phyloP scores from a whole-genome alignment of 2,113 vertebrate species.

The Pithys albifrons region DNA sequence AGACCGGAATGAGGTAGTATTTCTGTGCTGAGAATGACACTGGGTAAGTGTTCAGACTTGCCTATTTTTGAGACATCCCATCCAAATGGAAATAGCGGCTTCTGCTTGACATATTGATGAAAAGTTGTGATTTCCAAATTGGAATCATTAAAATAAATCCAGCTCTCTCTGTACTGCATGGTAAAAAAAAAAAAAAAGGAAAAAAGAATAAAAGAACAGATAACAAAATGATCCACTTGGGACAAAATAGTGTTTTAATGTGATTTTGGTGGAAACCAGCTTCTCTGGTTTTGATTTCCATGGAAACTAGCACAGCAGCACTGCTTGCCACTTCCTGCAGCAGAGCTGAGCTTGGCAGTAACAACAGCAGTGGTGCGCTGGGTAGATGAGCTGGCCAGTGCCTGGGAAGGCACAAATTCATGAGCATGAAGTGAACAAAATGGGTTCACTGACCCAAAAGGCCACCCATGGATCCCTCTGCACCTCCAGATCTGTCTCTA shows the following conservation, averaged over 20 bases:
- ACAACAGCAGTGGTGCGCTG: neutral
- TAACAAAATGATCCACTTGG: neutral
- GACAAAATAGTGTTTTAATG: slow-evolving; percentile 7
- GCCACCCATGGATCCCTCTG: neutral
- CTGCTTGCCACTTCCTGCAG: slow-evolving; percentile 11
- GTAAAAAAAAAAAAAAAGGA: neutral
- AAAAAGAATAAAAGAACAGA: neutral
- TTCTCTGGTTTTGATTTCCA: slow-evolving; percentile 62
- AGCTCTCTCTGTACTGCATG: neutral
- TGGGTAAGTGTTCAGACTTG: neutral
- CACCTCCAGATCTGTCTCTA: neutral
- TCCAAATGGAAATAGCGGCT: neutral
- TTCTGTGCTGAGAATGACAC: neutral
- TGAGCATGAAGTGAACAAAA: neutral
- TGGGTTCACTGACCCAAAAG: neutral
- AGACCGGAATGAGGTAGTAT: neutral
- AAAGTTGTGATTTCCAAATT: neutral
- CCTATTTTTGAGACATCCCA: neutral
- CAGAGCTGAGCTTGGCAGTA: slow-evolving; percentile 1
- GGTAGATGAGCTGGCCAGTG: neutral
- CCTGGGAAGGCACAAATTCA: neutral
- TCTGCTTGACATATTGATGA: neutral
- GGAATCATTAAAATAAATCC: neutral
- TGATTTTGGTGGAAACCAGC: slow-evolving; percentile 47
- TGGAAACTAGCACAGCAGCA: slow-evolving; percentile 62